A percentile compares a stretch with the other conserved stretches of the same genome.
Evolutionary conservation across 2,113 vertebrate genomes (phyloP).

Genomic region (human): GRCh38 chrX:1863501-1864000

Average conservation of each 20-base stretch:
- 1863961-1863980: no score
- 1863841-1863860: no score
- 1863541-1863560: background rate
- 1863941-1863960: no score
- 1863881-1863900: no score
- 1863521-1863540: background rate
- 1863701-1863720: background rate
- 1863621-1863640: background rate
- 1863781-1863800: background rate
- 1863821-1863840: fast-evolving
- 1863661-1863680: background rate
- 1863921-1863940: no score
- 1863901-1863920: no score
- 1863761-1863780: background rate
- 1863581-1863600: background rate
- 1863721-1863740: background rate
- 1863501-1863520: fast-evolving
- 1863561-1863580: background rate
- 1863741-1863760: fast-evolving
- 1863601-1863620: background rate
- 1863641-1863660: background rate
- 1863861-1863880: no score
- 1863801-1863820: fast-evolving
- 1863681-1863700: background rate
- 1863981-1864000: no score